Evolutionary conservation across 2,113 vertebrate species (phyloP).

Genomic region (Trinectes maculatus): DNA sequence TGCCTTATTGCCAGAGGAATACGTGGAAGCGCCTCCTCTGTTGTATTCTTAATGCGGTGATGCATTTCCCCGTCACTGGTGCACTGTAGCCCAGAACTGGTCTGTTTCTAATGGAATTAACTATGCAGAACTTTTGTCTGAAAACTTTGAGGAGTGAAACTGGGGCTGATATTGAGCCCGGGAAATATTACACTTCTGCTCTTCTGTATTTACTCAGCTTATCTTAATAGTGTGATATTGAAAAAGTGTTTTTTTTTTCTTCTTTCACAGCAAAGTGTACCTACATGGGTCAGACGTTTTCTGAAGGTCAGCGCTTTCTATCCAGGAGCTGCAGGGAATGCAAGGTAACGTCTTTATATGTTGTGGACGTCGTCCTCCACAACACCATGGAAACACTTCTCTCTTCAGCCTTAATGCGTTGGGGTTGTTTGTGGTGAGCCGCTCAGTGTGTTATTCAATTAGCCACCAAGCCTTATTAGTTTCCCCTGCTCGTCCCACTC

Average conservation of each 20-base stretch:
- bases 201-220: conserved; percentile 1
- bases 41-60: conserved; percentile 72
- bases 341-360: conserved; percentile 80
- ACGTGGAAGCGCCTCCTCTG: conserved; percentile 53
- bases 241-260: neutral
- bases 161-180: neutral
- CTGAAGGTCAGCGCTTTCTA: conserved; percentile 89
- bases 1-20: conserved; percentile 61
- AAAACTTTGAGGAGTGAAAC: too few relatives aligned
- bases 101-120: conserved; percentile 49
- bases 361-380: neutral
- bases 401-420: neutral
- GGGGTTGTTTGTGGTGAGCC: conserved; percentile 4
- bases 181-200: neutral
- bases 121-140: conserved; percentile 37
- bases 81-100: conserved; percentile 49
- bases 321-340: conserved; percentile 91
- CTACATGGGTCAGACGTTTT: conserved; percentile 87
- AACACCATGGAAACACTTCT: neutral
- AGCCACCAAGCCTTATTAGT: conserved; percentile 54
- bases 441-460: conserved; percentile 52
- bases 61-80: conserved; percentile 38
- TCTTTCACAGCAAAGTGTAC: conserved; percentile 87
- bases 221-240: neutral
- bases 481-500: conserved; percentile 36